A percentile compares a stretch with the other conserved stretches of the same genome.
Conservation (phyloP, 2,797 vertebrate species). For the Gobionotothen gibberifrons region DNA sequence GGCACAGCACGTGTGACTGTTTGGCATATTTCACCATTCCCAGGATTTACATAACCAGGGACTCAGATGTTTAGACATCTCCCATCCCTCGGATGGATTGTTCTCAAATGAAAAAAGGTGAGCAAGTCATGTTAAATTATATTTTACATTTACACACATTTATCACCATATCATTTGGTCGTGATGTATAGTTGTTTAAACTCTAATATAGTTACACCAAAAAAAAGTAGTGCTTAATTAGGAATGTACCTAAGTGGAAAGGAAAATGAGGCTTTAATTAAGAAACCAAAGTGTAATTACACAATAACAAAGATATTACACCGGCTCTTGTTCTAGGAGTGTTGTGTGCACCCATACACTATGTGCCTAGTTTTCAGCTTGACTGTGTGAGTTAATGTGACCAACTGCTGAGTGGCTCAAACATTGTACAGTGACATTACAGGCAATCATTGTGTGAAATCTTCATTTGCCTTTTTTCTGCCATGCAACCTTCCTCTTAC, state of each 20-base stretch:
- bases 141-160: constrained; percentile 17
- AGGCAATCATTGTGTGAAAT: constrained; percentile 1
- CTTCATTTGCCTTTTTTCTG: constrained; percentile 10
- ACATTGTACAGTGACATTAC: constrained; percentile 25
- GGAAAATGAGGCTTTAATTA: constrained; percentile 52
- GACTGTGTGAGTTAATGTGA: constrained; percentile 41
- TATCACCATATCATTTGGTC: constrained; percentile 33
- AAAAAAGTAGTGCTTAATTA: constrained; percentile 46
- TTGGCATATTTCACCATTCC: constrained; percentile 34
- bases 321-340: constrained; percentile 8
- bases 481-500: constrained; percentile 14
- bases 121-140: constrained; percentile 12
- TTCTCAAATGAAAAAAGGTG: constrained; percentile 2
- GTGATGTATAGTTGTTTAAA: constrained; percentile 39
- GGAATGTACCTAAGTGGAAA: constrained; percentile 19
- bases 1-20: constrained; percentile 33
- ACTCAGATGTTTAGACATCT: constrained; percentile 22
- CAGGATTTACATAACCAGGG: neutral
- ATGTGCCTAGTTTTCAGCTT: constrained; percentile 30
- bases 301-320: constrained; percentile 29
- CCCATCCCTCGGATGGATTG: neutral
- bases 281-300: constrained; percentile 47
- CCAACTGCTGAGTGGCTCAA: constrained; percentile 42
- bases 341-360: constrained; percentile 11
- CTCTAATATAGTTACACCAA: constrained; percentile 14